Percentiles rank a stretch among this genome's conserved stretches.
phyloP scores from a whole-genome alignment of 64 coral and sea anemone genomes.

The Pocillopora damicornis region DNA sequence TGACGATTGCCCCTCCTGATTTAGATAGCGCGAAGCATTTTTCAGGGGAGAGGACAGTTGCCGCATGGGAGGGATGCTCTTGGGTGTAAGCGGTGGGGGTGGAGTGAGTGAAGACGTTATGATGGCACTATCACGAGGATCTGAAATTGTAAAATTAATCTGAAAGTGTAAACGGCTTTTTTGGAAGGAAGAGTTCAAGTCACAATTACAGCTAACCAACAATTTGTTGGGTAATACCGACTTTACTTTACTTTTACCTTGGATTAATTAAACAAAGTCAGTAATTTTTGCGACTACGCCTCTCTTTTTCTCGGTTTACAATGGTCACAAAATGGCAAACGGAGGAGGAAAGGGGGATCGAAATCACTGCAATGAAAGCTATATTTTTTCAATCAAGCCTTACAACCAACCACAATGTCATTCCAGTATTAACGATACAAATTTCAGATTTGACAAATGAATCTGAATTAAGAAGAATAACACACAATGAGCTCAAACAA shows the following conservation, averaged over 20 bases:
- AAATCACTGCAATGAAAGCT: no score
- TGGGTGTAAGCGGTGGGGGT: constrained; percentile 58
- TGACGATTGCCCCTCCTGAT: constrained; percentile 28
- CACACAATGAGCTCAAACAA: neutral
- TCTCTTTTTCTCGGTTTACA: no score
- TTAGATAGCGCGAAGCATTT: constrained; percentile 50
- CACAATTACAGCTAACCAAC: neutral
- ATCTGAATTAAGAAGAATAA: no score
- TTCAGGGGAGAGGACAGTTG: constrained; percentile 63
- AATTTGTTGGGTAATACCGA: no score
- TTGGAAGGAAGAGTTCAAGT: neutral
- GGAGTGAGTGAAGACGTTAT: constrained; percentile 42
- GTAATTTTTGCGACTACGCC: no score
- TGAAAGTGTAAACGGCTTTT: neutral
- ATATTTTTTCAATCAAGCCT: no score
- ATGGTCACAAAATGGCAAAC: no score
- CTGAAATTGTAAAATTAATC: neutral
- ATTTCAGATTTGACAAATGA: no score
- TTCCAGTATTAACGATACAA: no score
- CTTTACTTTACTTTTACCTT: neutral
- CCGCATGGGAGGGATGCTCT: constrained; percentile 55
- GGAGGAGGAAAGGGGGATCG: no score
- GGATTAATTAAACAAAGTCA: no score
- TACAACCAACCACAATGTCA: no score
- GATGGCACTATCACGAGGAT: constrained; percentile 2